Conservation (phyloP, 2,113 vertebrate species). For the Puma concolor region DNA sequence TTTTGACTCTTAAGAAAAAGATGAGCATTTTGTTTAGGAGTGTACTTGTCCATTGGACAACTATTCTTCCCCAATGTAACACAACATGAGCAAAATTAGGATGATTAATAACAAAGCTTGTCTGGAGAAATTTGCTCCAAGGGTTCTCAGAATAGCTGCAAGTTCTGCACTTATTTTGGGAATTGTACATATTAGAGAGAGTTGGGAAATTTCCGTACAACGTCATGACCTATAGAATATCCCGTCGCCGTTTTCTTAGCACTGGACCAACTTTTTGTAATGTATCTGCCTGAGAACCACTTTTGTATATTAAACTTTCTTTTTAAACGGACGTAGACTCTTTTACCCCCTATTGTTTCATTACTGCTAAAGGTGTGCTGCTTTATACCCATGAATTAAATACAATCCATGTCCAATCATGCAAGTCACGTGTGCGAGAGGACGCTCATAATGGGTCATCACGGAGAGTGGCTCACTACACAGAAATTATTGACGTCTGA, state of each 20-base stretch:
- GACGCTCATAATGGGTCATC: neutral
- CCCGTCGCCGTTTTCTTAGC: neutral
- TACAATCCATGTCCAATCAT: neutral
- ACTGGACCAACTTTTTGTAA: neutral
- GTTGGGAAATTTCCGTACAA: constrained; percentile 59
- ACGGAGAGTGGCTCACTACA: neutral
- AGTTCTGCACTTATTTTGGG: constrained; percentile 59
- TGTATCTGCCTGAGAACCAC: neutral
- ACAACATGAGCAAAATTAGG: constrained; percentile 61
- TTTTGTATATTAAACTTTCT: neutral
- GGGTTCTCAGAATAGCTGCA: neutral
- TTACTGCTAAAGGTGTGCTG: neutral
- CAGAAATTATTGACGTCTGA: neutral
- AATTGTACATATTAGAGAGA: constrained; percentile 34
- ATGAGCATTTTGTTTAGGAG: constrained; percentile 81
- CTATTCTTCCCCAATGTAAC: constrained; percentile 58
- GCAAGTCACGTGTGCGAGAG: constrained; percentile 46
- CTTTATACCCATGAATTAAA: constrained; percentile 54
- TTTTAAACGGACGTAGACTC: neutral
- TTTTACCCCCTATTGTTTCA: neutral
- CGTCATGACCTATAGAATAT: constrained; percentile 34
- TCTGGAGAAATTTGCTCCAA: constrained; percentile 58
- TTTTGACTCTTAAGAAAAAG: constrained; percentile 86
- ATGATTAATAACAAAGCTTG: constrained; percentile 68
- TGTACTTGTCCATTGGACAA: constrained; percentile 70